Evolutionary conservation across 2,888 invertebrate genomes (phyloP), one percentile per base, ranked within the genome.

Genomic region (Metallyticus violacea): DNA sequence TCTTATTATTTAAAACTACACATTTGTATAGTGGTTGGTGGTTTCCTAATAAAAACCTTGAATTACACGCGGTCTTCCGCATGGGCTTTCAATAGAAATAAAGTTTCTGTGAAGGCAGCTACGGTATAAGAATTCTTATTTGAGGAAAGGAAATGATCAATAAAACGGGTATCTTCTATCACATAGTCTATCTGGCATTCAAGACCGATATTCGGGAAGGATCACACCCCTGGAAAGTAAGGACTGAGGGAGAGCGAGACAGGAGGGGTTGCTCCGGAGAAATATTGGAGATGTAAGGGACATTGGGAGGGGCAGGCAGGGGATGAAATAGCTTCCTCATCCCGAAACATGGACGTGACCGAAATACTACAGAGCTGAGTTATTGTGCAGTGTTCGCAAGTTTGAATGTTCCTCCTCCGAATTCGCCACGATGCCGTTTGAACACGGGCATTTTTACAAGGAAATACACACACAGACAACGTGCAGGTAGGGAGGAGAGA

Each of bases 221-320:
- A 62, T 62, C 40, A 62, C 40, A 62, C 40, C 40, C 40, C 40
- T 62, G 22, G 40, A 62, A 62, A 62, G 40, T 62, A 62, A 62
- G 40, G 40, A n/a, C n/a, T n/a, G n/a, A n/a, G n/a, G n/a, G n/a
- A n/a, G n/a, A n/a, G 40, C 3, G 40, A 62, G 40, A 62, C 40
- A 62, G 40, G 40, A 62, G 40, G 28, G 82, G 40, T 25, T 62
- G 62, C 62, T 26, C n/a, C 26, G 76, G 83, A 83, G 83, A 83
- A 83, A 83, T 83, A 83, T 83, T 77, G 83, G 83, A 83, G 77
- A 83, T 77, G 83, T 83, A 83, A 83, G 83, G 83, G 83, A 83
- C 83, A 83, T 76, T 83, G 77, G 83, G 83, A 77, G 76, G 77
- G 83, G 83, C 62, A 81, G 62, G 81, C 26, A 81, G 26, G 81